Conservation (phyloP, 2,888 invertebrate genomes). For the Tiliacea aurago region DNA sequence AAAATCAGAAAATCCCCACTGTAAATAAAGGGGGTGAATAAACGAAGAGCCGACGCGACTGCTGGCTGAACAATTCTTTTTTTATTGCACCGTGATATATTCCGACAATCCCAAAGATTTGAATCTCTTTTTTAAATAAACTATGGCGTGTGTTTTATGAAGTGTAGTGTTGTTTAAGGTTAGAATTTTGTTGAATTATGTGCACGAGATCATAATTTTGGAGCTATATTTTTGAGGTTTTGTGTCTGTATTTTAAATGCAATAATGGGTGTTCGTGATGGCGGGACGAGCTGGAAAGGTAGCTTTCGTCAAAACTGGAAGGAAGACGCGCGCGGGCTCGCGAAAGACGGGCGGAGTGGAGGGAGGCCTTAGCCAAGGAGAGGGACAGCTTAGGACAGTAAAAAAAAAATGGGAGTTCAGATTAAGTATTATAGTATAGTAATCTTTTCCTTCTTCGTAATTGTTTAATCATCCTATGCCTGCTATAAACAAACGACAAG, state of each 20-base stretch:
- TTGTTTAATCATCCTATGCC: not conserved
- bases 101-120: slow-evolving; percentile 70
- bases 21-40: slow-evolving; percentile 85
- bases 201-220: not conserved
- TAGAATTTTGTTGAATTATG: slow-evolving; percentile 4
- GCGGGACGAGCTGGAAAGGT: too few relatives aligned
- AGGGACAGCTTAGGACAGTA: too few relatives aligned
- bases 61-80: slow-evolving; percentile 77
- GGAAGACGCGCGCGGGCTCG: too few relatives aligned
- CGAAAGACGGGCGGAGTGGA: too few relatives aligned
- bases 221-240: too few relatives aligned
- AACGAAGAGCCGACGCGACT: slow-evolving; percentile 74
- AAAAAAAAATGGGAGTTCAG: too few relatives aligned
- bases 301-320: too few relatives aligned
- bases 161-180: slow-evolving; percentile 4
- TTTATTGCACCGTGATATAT: slow-evolving; percentile 81
- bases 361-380: too few relatives aligned
- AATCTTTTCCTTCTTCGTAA: not conserved
- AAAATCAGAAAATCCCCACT: slow-evolving; percentile 82
- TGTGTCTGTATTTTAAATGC: not conserved
- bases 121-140: slow-evolving; percentile 61
- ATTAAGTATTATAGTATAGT: not conserved
- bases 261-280: too few relatives aligned
- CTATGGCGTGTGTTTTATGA: slow-evolving; percentile 27
- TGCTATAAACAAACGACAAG: too few relatives aligned